These are phyloP conservation scores for Plestiodon gilberti DNA, from an alignment of 2,113 vertebrate genomes.

Conservation along the genomic window DNA sequence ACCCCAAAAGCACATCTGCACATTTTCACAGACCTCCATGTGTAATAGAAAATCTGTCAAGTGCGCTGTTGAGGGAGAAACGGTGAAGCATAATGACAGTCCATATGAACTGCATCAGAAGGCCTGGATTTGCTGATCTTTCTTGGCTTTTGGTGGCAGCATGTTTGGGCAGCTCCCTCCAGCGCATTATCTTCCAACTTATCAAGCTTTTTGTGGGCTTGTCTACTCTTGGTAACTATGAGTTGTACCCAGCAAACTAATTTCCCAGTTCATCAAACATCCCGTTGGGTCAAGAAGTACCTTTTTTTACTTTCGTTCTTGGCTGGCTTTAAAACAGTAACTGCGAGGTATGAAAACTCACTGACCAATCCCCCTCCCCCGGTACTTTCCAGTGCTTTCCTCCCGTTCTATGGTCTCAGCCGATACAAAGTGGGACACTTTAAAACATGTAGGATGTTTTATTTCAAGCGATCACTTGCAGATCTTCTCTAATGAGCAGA, in stretches of 20 bases:
- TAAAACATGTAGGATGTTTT: neutral
- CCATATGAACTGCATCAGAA: neutral
- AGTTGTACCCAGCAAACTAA: neutral
- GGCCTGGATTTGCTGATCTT: neutral
- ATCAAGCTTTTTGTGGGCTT: neutral
- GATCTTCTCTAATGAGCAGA: conserved; percentile 24
- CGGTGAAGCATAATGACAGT: neutral
- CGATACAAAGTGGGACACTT: neutral
- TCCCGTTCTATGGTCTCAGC: conserved; percentile 9
- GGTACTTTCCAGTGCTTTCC: neutral
- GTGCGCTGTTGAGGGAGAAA: neutral
- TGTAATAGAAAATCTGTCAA: neutral
- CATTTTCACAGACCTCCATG: neutral
- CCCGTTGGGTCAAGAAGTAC: neutral
- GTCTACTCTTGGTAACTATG: neutral
- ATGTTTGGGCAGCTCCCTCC: neutral
- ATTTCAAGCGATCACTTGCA: neutral
- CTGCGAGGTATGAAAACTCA: neutral
- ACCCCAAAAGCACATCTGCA: neutral
- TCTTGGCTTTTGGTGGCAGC: neutral
- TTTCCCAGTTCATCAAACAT: conserved; percentile 1
- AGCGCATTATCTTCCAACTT: no score
- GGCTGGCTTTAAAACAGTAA: neutral
- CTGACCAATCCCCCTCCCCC: neutral
- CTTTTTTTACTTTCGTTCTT: neutral